Evolutionary conservation across 2,113 vertebrate genomes (phyloP).

Genomic region (Heptranchias perlo): DNA sequence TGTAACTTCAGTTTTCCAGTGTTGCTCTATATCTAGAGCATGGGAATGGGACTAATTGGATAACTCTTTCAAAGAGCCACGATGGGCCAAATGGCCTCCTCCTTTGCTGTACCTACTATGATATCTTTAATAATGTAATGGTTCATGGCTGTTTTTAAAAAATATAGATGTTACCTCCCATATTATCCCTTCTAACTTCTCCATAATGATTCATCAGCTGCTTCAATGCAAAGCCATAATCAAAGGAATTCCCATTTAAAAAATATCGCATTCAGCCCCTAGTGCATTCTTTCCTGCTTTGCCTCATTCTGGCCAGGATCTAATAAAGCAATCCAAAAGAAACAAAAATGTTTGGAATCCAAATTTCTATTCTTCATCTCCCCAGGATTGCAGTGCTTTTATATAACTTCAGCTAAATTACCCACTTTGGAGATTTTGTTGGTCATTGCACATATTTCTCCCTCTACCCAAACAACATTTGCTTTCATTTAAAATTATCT

Average conservation of each 20-base stretch:
- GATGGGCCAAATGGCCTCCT: no score
- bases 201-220: neutral
- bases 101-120: no score
- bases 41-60: no score
- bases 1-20: neutral
- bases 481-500: conserved; percentile 56
- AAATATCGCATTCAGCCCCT: neutral
- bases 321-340: neutral
- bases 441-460: conserved; percentile 43
- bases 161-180: neutral
- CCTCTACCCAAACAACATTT: conserved; percentile 47
- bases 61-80: no score
- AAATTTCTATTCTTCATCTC: conserved; percentile 46
- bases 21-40: no score
- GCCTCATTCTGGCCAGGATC: neutral
- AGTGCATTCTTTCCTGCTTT: neutral
- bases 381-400: conserved; percentile 45
- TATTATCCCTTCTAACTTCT: neutral
- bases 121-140: neutral
- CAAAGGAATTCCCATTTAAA: neutral
- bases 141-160: neutral
- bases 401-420: conserved; percentile 51
- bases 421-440: conserved; percentile 47
- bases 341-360: conserved; percentile 42
- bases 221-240: neutral